Base-by-base conservation (phyloP, 2,113 vertebrate genomes). In the Cochlearius cochlearius region DNA sequence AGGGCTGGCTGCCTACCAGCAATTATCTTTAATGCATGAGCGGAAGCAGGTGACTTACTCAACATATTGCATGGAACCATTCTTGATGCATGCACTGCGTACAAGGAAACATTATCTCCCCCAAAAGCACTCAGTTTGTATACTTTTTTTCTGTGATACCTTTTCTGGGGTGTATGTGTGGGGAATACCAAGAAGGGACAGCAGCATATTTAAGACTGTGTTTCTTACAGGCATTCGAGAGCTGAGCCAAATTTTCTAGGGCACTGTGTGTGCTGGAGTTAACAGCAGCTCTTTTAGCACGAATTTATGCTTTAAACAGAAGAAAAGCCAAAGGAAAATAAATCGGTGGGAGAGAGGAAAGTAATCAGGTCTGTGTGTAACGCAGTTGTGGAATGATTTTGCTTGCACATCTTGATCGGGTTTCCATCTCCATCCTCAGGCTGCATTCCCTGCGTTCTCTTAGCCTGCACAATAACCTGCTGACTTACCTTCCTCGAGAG, bases 391-490 rank as follows among this genome's bases (percentile, higher is more conserved):
- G 71, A 67, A 30, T 43, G 26, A 34, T 83, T 75, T 38, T 73
- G 25, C 79, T 72, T 27, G 62, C 56, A 22, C 47, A 7, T 83
- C 49, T 34, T 75, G 39, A 93, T 22, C 9, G 38, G 21, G 9
- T 90, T 43, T 83, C 71, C 43, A 7, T 92, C 45, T 92, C 62
- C 64, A 11, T 85, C 84, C 93, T 63, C 72, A 99, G 99, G 97
- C 98, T 99, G 84, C 98, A 99, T 97, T 99, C 99, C 2, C 98
- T 99, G 97, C 99, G 99, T 43, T 99, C 99, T 32, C 98, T 99
- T 52, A 99, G 99, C 93, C 99, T 99, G 50, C 99, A 99, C 96
- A 99, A 99, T 97, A 99, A 99, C 97, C 96, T 99, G 91, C 98
- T 99, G 91, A 99, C 99, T 8, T 99, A 99, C 97, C 98, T 99